phyloP scores from a whole-genome alignment of 1,140 invertebrate genomes.

The Drosophila pseudoobscura region DNA sequence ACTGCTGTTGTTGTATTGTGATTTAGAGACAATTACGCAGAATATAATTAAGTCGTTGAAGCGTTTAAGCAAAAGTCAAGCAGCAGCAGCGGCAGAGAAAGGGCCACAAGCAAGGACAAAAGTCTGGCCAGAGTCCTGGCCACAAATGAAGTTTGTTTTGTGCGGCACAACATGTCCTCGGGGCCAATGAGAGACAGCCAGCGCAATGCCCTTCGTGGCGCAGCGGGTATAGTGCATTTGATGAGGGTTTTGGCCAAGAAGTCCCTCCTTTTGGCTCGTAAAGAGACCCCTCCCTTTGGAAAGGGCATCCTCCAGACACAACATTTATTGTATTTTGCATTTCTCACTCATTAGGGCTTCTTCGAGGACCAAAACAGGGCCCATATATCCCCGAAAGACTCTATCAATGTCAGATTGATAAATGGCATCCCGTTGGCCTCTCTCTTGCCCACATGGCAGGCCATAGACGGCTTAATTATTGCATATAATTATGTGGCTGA shows the following conservation, averaged over 20 bases:
- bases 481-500: slow-evolving; percentile 24
- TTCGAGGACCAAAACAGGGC: not conserved
- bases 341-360: slow-evolving; percentile 39
- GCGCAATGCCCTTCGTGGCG: slow-evolving; percentile 10
- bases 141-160: slow-evolving; percentile 29
- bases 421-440: slow-evolving; percentile 40
- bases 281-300: too few relatives aligned
- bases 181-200: slow-evolving; percentile 17
- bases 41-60: slow-evolving; percentile 73
- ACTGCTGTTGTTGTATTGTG: slow-evolving; percentile 14
- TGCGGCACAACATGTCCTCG: slow-evolving; percentile 21
- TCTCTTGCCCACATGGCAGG: slow-evolving; percentile 1
- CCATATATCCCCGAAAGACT: slow-evolving; percentile 22
- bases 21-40: slow-evolving; percentile 60
- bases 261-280: not conserved
- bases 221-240: not conserved
- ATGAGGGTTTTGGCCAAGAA: too few relatives aligned
- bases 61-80: slow-evolving; percentile 55
- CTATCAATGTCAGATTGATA: slow-evolving; percentile 58
- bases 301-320: not conserved
- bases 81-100: slow-evolving; percentile 20
- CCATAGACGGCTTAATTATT: slow-evolving; percentile 35
- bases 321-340: slow-evolving; percentile 50
- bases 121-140: not conserved
- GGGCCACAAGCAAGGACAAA: slow-evolving; percentile 10